Base-by-base conservation (phyloP, 2,797 vertebrate genomes). In the Tokudaia muenninki region DNA sequence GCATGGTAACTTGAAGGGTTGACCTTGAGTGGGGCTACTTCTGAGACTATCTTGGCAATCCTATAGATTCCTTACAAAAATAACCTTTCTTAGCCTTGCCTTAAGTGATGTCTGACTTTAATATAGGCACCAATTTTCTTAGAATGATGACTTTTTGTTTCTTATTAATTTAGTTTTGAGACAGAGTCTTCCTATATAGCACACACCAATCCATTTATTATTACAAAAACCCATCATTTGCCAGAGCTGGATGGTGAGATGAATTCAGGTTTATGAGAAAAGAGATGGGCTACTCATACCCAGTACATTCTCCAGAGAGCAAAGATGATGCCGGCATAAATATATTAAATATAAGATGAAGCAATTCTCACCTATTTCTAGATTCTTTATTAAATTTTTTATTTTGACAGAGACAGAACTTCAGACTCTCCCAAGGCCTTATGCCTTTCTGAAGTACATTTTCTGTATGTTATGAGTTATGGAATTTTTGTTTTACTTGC, bases 201-300 rank as follows among this genome's bases (percentile, higher is more conserved):
- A 29, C 87, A 47, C 17, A 47, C 11, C 24, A 21, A 17, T 29
- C 17, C 29, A 24, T 90, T 94, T 87, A 37, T 88, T 94, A 65
- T 77, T 24, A 61, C 2, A 61, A 61, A 61, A 61, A 61, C 24
- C 59, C 10, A 21, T 19, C 31, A 67, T 41, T 31, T 75, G 57
- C 52, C 93, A 41, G 22, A 75, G 55, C 37, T 95, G 65, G 44
- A 47, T 94, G 67, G 6, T 3, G 47, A 94, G 34, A 86, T 82
- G 67, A 61, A 86, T 88, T 90, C 75, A 77, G n/a, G 88, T 94
- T 96, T 91, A 74, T 59, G 94, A 92, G 77, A 90, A 93, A 84
- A 94, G 50, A 84, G 87, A 74, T 47, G 61, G 44, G 88, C 57
- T 88, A 84, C 50, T 22, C 34, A 79, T 86, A 77, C 63, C 22